Evolutionary conservation across 2,113 vertebrate genomes (phyloP), one percentile per base, ranked within the genome.

Genomic region (Acanthochromis polyacanthus): DNA sequence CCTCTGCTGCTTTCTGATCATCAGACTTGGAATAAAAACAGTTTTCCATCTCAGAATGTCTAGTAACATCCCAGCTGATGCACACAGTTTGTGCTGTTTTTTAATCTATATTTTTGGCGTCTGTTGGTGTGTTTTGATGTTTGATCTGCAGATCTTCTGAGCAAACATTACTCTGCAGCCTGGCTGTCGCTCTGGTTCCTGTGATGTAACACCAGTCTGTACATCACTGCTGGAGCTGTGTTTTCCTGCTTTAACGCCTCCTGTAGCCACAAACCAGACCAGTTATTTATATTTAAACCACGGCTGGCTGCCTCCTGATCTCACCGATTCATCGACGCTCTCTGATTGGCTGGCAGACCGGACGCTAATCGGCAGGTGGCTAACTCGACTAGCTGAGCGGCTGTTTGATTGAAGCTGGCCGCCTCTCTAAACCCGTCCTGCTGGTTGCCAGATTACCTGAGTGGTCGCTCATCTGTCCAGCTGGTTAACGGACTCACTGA

Each of bases 401-500:
- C 30, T 69, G 62, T 77, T 23, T 55, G 63, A 76, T 61, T 71
- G 60, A 70, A 15, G 59, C 58, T 62, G 63, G 55, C 7, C 50
- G 50, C 38, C 25, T 61, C 20, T 22, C 46, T 30, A 23, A 77
- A 72, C 23, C 30, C 71, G 72, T 23, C 11, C 36, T 36, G 57
- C 53, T 59, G 32, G 71, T 73, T 83, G 73, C 57, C 82, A 78
- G 79, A 70, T 81, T 51, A 80, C 68, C 75, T 69, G 66, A 58
- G 60, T 51, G 70, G 43, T 59, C 25, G 71, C 25, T 59, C 61
- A 50, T 66, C 78, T 62, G 10, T 51, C 50, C 74, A 71, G 69
- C 70, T 73, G 75, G 63, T 76, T 74, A 78, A 62, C 78, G 12
- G 46, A 45, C 40, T 45, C 25, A 69, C 60, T 74, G 83, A 86